Percentiles rank a stretch among this genome's conserved stretches.
Conservation (phyloP, 2,888 invertebrate genomes). For the Rhodophaea formosa region DNA sequence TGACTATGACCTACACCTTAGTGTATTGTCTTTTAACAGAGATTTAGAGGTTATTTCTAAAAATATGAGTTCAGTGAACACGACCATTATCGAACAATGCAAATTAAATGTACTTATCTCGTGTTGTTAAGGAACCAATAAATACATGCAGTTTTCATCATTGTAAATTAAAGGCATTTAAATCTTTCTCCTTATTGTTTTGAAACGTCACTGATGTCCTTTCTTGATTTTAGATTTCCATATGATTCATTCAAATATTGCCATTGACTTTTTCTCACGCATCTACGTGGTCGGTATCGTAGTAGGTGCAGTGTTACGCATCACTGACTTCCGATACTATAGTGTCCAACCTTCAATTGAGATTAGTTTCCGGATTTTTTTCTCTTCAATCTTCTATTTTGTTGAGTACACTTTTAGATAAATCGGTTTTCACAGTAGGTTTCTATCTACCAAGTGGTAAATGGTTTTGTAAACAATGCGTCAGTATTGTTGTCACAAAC, state of each 20-base stretch:
- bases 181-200: too few species aligned
- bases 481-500: background rate
- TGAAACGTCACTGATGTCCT: too few species aligned
- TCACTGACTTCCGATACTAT: slow-evolving; percentile 41
- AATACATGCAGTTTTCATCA: too few species aligned
- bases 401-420: slow-evolving; percentile 5
- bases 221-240: background rate
- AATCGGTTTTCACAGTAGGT: background rate
- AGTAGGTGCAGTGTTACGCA: slow-evolving; percentile 35
- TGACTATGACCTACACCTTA: too few species aligned
- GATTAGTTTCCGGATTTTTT: slow-evolving; percentile 40
- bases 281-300: slow-evolving; percentile 27
- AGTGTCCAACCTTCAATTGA: slow-evolving; percentile 40
- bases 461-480: background rate
- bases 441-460: background rate
- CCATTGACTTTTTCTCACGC: slow-evolving; percentile 2
- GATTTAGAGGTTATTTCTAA: too few species aligned
- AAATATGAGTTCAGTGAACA: too few species aligned
- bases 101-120: too few species aligned
- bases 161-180: too few species aligned
- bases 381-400: slow-evolving; percentile 27
- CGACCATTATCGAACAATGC: too few species aligned
- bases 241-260: background rate
- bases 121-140: too few species aligned
- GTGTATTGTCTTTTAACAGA: too few species aligned